Conservation (phyloP, 2,113 vertebrate species). For the Pteruthius melanotis region DNA sequence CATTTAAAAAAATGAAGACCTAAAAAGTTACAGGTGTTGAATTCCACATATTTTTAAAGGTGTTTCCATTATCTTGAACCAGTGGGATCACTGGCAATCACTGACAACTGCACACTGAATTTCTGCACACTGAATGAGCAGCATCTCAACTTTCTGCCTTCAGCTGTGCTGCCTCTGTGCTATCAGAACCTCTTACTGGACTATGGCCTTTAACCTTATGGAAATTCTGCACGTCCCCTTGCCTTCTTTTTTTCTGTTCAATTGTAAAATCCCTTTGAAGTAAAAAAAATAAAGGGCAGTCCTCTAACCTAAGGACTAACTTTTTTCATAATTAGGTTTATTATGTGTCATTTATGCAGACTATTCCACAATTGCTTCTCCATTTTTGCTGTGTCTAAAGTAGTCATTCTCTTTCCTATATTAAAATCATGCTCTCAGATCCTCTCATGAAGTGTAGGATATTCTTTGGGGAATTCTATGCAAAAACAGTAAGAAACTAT, state of each 20-base stretch:
- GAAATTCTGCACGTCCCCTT: neutral
- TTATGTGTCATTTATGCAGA: neutral
- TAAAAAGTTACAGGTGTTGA: neutral
- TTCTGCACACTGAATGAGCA: neutral
- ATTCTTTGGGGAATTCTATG: neutral
- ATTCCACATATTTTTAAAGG: neutral
- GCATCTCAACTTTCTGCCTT: neutral
- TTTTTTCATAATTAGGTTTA: neutral
- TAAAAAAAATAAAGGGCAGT: neutral
- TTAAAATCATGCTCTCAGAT: neutral
- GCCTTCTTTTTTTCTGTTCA: neutral
- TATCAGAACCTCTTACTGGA: neutral
- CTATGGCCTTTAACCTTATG: neutral
- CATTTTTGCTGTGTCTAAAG: neutral
- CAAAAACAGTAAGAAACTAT: neutral
- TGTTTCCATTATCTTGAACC: neutral
- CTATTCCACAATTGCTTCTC: neutral
- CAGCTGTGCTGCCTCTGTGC: neutral
- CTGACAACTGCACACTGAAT: neutral
- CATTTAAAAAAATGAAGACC: neutral
- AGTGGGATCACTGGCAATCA: neutral
- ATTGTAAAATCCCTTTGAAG: neutral
- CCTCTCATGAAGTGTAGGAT: neutral
- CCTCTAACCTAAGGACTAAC: neutral
- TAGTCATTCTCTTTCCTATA: neutral